These are phyloP conservation scores for Toxonevra muliebris DNA, from an alignment of 2,888 invertebrate species.

Conservation along the genomic window DNA sequence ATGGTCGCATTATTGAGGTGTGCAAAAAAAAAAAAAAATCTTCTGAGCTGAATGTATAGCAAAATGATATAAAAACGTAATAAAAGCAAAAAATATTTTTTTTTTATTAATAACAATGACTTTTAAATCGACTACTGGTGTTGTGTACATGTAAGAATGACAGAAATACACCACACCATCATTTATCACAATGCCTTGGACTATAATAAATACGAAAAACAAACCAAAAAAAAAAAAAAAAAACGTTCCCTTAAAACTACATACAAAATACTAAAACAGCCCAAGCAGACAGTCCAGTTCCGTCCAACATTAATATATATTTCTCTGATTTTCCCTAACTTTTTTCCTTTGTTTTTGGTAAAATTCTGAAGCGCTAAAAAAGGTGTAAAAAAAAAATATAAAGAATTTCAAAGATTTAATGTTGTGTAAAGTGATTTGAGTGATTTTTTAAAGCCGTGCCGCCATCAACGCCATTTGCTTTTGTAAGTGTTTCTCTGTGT, in stretches of 20 bases:
- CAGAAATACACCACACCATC: neutral
- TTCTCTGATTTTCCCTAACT: too few relatives aligned
- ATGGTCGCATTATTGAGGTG: conserved; percentile 17
- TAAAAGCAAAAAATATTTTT: neutral
- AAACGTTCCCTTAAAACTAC: neutral
- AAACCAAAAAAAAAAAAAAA: neutral
- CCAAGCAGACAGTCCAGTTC: too few relatives aligned
- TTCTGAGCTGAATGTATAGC: conserved; percentile 1
- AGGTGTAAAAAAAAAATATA: too few relatives aligned
- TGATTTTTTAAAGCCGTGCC: too few relatives aligned
- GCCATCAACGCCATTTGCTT: too few relatives aligned
- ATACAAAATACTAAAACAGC: too few relatives aligned
- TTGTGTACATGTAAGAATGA: neutral
- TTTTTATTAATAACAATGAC: neutral
- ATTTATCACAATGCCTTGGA: neutral
- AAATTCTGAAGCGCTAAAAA: too few relatives aligned
- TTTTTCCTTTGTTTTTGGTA: too few relatives aligned
- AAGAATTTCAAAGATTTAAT: too few relatives aligned
- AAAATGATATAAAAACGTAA: neutral
- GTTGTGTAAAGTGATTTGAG: too few relatives aligned
- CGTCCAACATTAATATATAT: too few relatives aligned
- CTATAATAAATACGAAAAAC: neutral
- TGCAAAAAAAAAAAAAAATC: conserved; percentile 12
- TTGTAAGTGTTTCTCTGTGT: too few relatives aligned
- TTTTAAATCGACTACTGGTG: conserved; percentile 4